Evolutionary conservation across 23 tunicate genomes (phyloP).

Genomic region (Styela clava): DNA sequence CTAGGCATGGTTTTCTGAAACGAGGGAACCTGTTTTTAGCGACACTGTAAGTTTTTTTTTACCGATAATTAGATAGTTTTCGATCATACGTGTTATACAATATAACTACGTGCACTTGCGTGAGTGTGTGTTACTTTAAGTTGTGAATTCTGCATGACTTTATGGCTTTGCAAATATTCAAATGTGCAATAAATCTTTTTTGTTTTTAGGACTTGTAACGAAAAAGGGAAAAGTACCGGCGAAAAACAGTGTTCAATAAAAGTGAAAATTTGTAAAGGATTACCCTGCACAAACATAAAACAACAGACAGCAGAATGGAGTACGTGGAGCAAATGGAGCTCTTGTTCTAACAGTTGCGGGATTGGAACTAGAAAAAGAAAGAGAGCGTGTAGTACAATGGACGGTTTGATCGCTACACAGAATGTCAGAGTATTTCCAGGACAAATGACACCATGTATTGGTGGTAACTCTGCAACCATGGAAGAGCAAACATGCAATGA

Average conservation of each 20-base stretch:
- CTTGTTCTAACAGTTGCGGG: conserved; percentile 12
- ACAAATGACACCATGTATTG: background rate
- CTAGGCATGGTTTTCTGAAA: too few species aligned
- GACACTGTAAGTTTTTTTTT: too few species aligned
- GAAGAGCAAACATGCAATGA: conserved; percentile 6
- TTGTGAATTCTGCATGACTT: too few species aligned
- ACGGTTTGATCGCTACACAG: conserved; percentile 11
- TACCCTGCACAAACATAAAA: background rate
- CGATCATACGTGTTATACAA: too few species aligned
- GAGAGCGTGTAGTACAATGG: background rate
- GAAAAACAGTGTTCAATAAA: background rate
- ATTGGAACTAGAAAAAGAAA: conserved; percentile 8
- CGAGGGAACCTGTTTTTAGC: too few species aligned
- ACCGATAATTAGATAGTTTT: too few species aligned
- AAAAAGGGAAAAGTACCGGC: background rate
- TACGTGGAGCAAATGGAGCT: conserved; percentile 5
- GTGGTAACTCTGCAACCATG: background rate
- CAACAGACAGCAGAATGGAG: conserved; percentile 2
- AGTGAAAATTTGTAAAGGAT: background rate
- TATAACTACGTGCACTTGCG: too few species aligned
- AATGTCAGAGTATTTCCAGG: background rate
- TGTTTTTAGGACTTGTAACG: background rate
- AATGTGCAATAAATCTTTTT: too few species aligned
- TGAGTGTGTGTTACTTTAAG: too few species aligned
- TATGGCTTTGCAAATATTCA: too few species aligned